Conservation (phyloP, 2,113 vertebrate genomes). For the Paraplagusia blochii region DNA sequence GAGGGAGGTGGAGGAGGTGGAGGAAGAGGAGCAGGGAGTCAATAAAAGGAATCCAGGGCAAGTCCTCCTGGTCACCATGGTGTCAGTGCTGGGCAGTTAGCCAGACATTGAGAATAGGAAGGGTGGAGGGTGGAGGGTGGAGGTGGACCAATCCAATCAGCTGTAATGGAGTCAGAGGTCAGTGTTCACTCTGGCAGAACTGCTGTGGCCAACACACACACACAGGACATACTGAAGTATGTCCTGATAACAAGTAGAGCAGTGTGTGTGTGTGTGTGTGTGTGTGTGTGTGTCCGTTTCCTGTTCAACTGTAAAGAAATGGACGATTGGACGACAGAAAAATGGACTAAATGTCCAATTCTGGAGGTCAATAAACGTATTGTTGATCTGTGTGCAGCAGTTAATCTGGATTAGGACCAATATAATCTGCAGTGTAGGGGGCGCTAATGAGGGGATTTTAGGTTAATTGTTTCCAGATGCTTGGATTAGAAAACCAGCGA, state of each 20-base stretch:
- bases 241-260: conserved; percentile 46
- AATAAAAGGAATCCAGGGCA: conserved; percentile 6
- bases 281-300: conserved; percentile 5
- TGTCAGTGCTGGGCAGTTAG: conserved; percentile 42
- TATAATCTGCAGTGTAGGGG: no score
- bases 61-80: conserved; percentile 17
- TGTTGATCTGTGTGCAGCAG: no score
- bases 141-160: conserved; percentile 67
- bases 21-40: not conserved
- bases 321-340: no score
- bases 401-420: no score
- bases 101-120: conserved; percentile 18
- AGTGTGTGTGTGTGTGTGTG: not conserved
- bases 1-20: conserved; percentile 22
- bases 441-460: no score
- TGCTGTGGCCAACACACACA: conserved; percentile 37
- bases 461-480: no score
- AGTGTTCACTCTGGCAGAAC: conserved; percentile 65
- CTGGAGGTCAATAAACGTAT: no score
- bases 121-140: not conserved
- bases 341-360: no score
- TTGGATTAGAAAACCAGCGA: no score
- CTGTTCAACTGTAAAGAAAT: no score
- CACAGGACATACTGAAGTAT: conserved; percentile 36
- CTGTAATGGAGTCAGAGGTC: conserved; percentile 72